Percentiles rank a stretch among this genome's conserved stretches.
Evolutionary conservation across 1,140 invertebrate species (phyloP).

Genomic region (Callitettix versicolor): DNA sequence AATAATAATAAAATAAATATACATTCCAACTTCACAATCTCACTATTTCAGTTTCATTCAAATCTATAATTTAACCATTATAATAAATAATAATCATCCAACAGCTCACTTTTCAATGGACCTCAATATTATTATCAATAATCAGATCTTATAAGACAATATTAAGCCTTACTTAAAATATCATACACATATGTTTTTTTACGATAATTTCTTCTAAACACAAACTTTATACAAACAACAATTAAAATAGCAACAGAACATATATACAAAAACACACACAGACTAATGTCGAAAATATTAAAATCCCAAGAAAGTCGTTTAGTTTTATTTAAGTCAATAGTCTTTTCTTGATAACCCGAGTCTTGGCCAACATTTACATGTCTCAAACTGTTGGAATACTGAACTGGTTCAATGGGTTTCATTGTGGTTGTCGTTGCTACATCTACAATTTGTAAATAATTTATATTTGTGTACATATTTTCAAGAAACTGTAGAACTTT

Average conservation of each 20-base stretch:
- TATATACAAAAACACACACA: slow-evolving; percentile 63
- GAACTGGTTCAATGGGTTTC: background rate
- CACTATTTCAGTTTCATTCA: no score
- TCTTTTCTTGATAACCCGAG: slow-evolving; percentile 15
- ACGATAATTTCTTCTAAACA: slow-evolving; percentile 52
- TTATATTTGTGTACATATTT: slow-evolving; percentile 50
- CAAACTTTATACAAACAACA: slow-evolving; percentile 64
- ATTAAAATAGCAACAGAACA: slow-evolving; percentile 56
- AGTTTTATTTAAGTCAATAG: slow-evolving; percentile 28
- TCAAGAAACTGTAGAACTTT: slow-evolving; percentile 66
- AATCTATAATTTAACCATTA: no score
- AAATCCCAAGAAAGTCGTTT: slow-evolving; percentile 39
- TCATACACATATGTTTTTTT: slow-evolving; percentile 56
- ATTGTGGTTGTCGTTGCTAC: background rate
- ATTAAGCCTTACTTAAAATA: slow-evolving; percentile 50
- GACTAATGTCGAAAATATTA: slow-evolving; percentile 56
- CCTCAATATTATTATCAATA: no score
- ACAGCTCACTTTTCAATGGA: no score
- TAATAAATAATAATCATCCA: no score
- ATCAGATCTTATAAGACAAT: background rate
- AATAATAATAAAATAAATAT: no score
- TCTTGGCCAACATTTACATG: slow-evolving; percentile 17
- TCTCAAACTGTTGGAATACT: slow-evolving; percentile 23
- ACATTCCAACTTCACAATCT: no score
- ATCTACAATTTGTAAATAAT: slow-evolving; percentile 14